Evolutionary conservation across 2,113 vertebrate species (phyloP).

Genomic region (Balaeniceps rex): DNA sequence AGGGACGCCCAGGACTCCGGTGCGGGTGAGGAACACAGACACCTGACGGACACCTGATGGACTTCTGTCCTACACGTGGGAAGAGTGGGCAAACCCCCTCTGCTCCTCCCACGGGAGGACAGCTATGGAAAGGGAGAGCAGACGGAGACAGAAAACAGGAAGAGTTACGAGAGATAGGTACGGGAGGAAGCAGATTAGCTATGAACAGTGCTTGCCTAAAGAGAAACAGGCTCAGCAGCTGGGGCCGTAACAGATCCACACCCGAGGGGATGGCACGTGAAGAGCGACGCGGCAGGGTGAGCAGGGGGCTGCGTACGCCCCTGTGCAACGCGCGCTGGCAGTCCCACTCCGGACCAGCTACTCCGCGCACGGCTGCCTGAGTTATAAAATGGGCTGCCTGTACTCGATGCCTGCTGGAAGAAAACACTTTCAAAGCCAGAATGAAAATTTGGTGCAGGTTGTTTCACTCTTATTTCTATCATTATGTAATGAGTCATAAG

Average conservation of each 20-base stretch:
- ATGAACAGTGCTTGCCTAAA: not conserved
- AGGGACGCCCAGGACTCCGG: not conserved
- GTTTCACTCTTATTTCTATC: not conserved
- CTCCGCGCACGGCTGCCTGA: fast-evolving
- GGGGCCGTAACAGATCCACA: not conserved
- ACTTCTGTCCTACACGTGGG: not conserved
- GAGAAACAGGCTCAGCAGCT: not conserved
- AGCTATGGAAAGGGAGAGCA: not conserved
- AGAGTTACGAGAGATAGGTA: not conserved
- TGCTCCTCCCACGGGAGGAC: not conserved
- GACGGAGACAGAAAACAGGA: not conserved
- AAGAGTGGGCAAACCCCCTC: not conserved
- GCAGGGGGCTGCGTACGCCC: fast-evolving
- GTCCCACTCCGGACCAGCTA: fast-evolving
- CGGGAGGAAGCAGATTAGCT: not conserved
- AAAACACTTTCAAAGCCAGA: not conserved
- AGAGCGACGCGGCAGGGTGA: fast-evolving
- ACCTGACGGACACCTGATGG: not conserved
- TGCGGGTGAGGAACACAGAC: not conserved
- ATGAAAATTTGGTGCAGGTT: not conserved
- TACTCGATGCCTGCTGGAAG: not conserved
- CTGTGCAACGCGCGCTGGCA: fast-evolving
- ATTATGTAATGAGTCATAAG: constrained; percentile 9
- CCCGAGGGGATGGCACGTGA: fast-evolving
- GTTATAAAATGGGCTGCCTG: fast-evolving